Conservation (phyloP, 1,140 invertebrate genomes). For the Drosophila truncata region DNA sequence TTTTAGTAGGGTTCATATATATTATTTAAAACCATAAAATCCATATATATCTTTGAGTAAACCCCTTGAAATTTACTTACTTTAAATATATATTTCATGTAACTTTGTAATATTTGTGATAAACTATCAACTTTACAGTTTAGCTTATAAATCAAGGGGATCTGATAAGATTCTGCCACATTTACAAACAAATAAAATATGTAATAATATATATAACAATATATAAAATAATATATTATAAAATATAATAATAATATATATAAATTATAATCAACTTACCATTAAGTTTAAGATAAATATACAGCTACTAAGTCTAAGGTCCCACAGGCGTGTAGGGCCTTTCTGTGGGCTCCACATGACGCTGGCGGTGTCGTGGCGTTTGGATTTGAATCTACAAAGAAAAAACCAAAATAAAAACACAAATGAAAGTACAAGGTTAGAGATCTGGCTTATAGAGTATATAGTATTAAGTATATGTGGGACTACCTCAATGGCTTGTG, state of each 20-base stretch:
- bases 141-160: no score
- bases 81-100: no score
- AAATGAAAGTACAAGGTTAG: background rate
- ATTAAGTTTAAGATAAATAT: conserved; percentile 85
- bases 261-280: conserved; percentile 37
- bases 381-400: conserved; percentile 57
- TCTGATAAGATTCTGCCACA: no score
- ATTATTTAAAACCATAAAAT: no score
- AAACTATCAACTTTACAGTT: no score
- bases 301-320: conserved; percentile 83
- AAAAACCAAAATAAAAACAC: background rate
- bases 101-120: no score
- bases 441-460: background rate
- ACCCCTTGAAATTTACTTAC: no score
- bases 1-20: no score
- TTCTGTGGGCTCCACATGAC: conserved; percentile 85
- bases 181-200: background rate
- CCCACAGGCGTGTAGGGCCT: conserved; percentile 85
- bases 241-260: no score
- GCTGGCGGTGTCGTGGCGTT: conserved; percentile 63
- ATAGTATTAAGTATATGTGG: background rate
- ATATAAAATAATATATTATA: no score
- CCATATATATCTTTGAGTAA: no score
- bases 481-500: conserved; percentile 34
- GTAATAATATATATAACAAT: no score